Conservation (phyloP, 1,140 invertebrate species). For the Papilio glaucus region DNA sequence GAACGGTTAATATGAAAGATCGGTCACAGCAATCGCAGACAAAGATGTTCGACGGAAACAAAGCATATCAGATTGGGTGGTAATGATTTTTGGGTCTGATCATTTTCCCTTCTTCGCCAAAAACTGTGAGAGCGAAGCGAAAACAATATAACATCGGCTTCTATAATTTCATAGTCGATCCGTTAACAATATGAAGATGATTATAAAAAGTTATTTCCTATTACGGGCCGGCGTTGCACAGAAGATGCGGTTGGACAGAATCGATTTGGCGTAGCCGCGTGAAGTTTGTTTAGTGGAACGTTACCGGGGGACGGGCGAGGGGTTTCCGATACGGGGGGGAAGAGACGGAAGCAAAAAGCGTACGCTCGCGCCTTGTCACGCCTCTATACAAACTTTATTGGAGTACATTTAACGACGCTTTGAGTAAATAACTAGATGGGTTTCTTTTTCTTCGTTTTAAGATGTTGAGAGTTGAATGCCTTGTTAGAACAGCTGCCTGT, state of each 20-base stretch:
- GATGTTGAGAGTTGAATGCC: conserved; percentile 46
- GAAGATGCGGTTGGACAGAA: conserved; percentile 71
- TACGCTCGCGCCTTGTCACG: conserved; percentile 59
- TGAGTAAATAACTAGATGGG: conserved; percentile 56
- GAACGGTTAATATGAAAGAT: conserved; percentile 58
- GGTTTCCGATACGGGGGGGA: conserved; percentile 36
- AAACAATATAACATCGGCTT: conserved; percentile 66
- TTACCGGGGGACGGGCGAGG: conserved; percentile 47
- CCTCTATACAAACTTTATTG: conserved; percentile 60
- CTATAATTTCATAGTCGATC: conserved; percentile 78
- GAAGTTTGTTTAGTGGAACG: conserved; percentile 80
- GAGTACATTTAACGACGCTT: conserved; percentile 62
- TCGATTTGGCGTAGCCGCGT: conserved; percentile 75
- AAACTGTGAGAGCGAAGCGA: conserved; percentile 61
- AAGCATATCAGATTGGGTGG: conserved; percentile 72
- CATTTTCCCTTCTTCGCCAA: conserved; percentile 53
- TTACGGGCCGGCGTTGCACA: conserved; percentile 63
- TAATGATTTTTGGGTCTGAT: conserved; percentile 72
- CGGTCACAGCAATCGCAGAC: conserved; percentile 64
- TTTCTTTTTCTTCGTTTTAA: conserved; percentile 51
- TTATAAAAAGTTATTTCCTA: conserved; percentile 74
- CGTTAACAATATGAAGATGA: conserved; percentile 70
- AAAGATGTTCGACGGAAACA: conserved; percentile 80
- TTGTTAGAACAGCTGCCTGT: conserved; percentile 46
- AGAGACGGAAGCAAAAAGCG: conserved; percentile 48